Conservation (phyloP, 1,140 invertebrate species). For the Cecropterus lyciades region DNA sequence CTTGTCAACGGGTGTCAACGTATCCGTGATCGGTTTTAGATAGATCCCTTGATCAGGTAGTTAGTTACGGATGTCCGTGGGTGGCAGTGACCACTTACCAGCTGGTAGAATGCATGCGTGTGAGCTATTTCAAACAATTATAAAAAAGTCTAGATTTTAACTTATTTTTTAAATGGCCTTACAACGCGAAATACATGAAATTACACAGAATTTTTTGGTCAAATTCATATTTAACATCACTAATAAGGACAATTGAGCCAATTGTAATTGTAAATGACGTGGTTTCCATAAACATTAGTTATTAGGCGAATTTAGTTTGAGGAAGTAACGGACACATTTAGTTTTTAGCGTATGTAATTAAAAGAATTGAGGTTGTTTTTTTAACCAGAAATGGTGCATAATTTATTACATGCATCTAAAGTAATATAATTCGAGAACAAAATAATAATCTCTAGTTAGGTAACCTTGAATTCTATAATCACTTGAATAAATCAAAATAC, state of each 20-base stretch:
- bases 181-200: too few species aligned
- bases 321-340: neutral
- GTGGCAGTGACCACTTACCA: too few species aligned
- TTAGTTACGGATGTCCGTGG: too few species aligned
- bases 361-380: neutral
- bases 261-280: conserved; percentile 14
- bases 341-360: conserved; percentile 5
- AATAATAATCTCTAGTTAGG: neutral
- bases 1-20: too few species aligned
- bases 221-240: conserved; percentile 8
- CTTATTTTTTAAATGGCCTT: too few species aligned
- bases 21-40: too few species aligned
- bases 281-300: conserved; percentile 4
- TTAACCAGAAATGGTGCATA: neutral
- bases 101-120: too few species aligned
- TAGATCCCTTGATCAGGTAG: too few species aligned
- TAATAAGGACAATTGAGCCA: conserved; percentile 8
- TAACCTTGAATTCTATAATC: neutral
- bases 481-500: neutral
- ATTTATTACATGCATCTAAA: neutral
- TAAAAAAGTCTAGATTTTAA: too few species aligned
- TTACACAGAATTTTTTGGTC: neutral
- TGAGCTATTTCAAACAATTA: too few species aligned
- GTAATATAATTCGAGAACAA: neutral
- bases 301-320: conserved; percentile 2